Evolutionary conservation across 2,888 invertebrate species (phyloP), one percentile per base, ranked within the genome.

Genomic region (Steinernema carpocapsae): DNA sequence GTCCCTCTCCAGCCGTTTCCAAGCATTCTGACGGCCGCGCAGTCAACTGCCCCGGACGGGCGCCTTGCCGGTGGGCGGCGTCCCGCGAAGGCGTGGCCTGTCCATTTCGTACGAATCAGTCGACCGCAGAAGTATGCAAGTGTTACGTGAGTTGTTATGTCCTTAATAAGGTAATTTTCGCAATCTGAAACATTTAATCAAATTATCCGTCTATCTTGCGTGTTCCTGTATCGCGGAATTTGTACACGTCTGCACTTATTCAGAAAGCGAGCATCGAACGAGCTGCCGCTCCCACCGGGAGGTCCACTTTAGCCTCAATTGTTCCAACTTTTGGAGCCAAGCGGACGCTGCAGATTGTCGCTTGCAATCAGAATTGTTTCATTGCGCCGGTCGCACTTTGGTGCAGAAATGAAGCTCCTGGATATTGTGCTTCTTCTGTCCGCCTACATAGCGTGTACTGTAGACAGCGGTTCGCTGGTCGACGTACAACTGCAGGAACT

Each of bases 401-500:
- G 7, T 64, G 64, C 32, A 1, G 29, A 64, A 29, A 64, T 64
- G 64, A 64, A n/a, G 32, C 64, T 64, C 17, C 64, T 64, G 64
- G 64, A 64, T 7, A 29, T 32, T 32, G 17, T 64, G 12, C 32
- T 64, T 12, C 24, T 64, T 64, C 32, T 64, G 17, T 64, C 64
- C 14, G 32, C 32, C 26, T 64, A 64, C n/a, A 64, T 64, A 6
- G 64, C 64, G 3, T 26, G 64, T 37, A 64, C 64, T n/a, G 64
- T 64, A 64, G 29, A 64, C 64, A 64, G 64, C 64, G 76, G 74
- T 1, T 24, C 72, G 43, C 48, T 82, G 22, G 80, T 83, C 45
- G 82, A 83, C 72, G 81, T 82, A 42, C 77, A 83, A 73, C 75
- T 83, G 56, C 81, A 82, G 74, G 83, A 83, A 76, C 78, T 83